Evolutionary conservation across 1,140 invertebrate species (phyloP), one percentile per base, ranked within the genome.

Genomic region (Cataglyphis hispanica): DNA sequence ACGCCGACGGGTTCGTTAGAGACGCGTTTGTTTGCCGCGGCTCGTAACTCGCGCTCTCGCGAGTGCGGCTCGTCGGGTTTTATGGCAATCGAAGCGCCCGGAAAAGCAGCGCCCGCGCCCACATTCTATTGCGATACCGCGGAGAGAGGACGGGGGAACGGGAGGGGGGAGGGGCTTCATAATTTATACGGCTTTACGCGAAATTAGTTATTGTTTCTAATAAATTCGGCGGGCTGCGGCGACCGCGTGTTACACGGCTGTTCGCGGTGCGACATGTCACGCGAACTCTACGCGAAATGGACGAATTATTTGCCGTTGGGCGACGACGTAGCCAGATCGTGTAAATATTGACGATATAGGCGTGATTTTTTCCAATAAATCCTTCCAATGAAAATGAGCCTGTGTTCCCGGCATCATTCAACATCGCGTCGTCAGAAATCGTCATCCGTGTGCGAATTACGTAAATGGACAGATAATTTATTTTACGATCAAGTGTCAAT

Each of bases 151-250:
- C n/a, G n/a, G n/a, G 27, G 37, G 6, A 27, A 5, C 19, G 31
- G 69, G 53, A 66, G 75, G 46, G 75, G 22, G 46, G 66, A 69
- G 74, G 8, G 53, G 86, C 2, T 85, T 89, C 84, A 90, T 92
- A 91, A 93, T 93, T 93, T 92, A 93, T 92, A 87, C 69, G 72
- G 90, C 88, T 91, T 90, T 88, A 86, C 87, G 81, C 84, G 77
- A 87, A 91, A 93, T 92, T 92, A 92, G 90, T 92, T 92, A 91
- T 90, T 87, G 70, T 80, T 66, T 53, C 61, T 74, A 74, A 91
- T 89, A 91, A 92, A 90, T 92, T 89, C 87, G 72, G 50, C 66
- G 76, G 66, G 76, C n/a, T 22, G 64, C 22, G 22, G 25, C 27
- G 31, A 50, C 43, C 46, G 53, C 34, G 2, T 13, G 22, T 70